Percentiles rank a stretch among this genome's conserved stretches.
Conservation (phyloP, 1,140 invertebrate species). For the Panagrolaimus sp. region DNA sequence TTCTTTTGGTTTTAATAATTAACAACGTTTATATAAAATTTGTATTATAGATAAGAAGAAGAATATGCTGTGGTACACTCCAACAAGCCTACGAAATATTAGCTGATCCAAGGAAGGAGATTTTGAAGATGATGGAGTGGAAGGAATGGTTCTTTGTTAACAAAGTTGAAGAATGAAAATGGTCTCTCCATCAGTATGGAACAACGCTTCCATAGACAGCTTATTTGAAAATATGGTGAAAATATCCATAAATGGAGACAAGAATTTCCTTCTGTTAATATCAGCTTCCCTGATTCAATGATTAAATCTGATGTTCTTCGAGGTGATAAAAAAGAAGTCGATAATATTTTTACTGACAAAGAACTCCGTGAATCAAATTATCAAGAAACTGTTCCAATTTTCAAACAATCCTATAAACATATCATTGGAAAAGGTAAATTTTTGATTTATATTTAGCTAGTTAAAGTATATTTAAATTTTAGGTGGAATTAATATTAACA, state of each 20-base stretch:
- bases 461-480: too few species aligned
- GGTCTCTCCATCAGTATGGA: slow-evolving; percentile 89
- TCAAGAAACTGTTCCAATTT: slow-evolving; percentile 80
- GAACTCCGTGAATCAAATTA: slow-evolving; percentile 82
- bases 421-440: slow-evolving; percentile 94
- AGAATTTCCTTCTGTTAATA: slow-evolving; percentile 80
- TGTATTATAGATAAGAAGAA: slow-evolving; percentile 71
- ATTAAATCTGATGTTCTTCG: slow-evolving; percentile 84
- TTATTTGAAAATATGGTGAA: slow-evolving; percentile 86
- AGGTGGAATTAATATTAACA: slow-evolving; percentile 81
- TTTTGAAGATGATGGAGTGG: too few species aligned
- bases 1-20: slow-evolving; percentile 65
- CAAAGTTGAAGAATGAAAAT: slow-evolving; percentile 87
- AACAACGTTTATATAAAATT: slow-evolving; percentile 87
- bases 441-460: too few species aligned
- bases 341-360: slow-evolving; percentile 82
- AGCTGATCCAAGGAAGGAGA: slow-evolving; percentile 85
- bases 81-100: slow-evolving; percentile 94
- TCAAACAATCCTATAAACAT: slow-evolving; percentile 93
- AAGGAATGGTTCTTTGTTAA: slow-evolving; percentile 83
- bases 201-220: slow-evolving; percentile 81
- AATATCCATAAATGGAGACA: slow-evolving; percentile 87
- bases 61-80: slow-evolving; percentile 79
- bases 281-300: slow-evolving; percentile 79
- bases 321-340: slow-evolving; percentile 67